Evolutionary conservation across 2,888 invertebrate species (phyloP).

Genomic region (Plebejus melissa): DNA sequence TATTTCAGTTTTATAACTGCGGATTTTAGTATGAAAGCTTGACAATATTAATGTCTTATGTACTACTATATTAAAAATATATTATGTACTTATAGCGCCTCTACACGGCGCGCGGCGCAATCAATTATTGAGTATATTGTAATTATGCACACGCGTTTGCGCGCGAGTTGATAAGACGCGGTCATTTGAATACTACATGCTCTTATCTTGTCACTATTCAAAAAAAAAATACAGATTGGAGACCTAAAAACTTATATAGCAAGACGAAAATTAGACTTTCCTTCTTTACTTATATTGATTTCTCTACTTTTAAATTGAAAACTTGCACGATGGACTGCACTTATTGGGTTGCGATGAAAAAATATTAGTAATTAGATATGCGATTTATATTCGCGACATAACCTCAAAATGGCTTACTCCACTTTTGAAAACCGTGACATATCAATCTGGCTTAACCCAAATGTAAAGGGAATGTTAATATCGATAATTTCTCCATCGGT

Average conservation of each 20-base stretch:
- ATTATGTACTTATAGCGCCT: not conserved
- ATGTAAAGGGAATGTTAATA: conserved; percentile 2
- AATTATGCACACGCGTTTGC: not conserved
- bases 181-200: no score
- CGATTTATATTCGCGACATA: no score
- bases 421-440: not conserved
- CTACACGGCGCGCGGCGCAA: not conserved
- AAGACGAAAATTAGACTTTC: not conserved
- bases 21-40: no score
- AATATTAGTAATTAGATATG: no score
- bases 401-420: no score
- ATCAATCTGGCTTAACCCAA: conserved; percentile 7
- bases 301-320: not conserved
- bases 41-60: no score
- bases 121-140: not conserved
- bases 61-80: no score
- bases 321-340: no score
- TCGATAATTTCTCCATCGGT: conserved; percentile 6
- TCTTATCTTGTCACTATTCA: no score
- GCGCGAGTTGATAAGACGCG: not conserved
- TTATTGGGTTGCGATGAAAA: no score
- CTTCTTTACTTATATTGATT: not conserved
- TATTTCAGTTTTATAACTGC: no score
- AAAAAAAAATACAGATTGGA: no score
- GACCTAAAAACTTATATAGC: not conserved